Evolutionary conservation across 2,888 invertebrate species (phyloP).

Genomic region (Tenthredo livida): DNA sequence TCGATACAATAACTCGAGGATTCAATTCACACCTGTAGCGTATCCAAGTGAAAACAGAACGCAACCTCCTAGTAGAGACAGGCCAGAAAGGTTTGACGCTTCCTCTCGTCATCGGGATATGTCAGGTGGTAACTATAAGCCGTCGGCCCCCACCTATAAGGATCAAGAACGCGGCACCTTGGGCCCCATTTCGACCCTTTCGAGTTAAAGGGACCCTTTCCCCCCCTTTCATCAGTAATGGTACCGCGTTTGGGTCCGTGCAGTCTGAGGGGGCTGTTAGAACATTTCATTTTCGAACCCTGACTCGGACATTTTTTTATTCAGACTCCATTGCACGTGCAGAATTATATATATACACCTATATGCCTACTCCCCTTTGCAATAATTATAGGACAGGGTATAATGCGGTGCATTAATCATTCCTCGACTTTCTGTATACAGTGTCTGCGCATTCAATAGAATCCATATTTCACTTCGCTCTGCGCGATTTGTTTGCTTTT

Average conservation of each 20-base stretch:
- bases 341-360: not conserved
- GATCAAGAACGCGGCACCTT: constrained; percentile 44
- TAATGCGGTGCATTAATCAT: not conserved
- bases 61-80: constrained; percentile 9
- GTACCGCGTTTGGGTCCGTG: constrained; percentile 27
- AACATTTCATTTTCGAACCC: not conserved
- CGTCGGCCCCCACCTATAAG: constrained; percentile 46
- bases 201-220: constrained; percentile 51
- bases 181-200: constrained; percentile 39
- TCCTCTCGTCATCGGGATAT: constrained; percentile 38
- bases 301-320: not conserved
- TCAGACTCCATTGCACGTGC: not conserved
- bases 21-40: constrained; percentile 48
- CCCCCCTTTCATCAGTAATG: constrained; percentile 43
- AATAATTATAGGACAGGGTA: not conserved
- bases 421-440: not conserved
- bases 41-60: constrained; percentile 45
- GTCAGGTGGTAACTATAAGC: constrained; percentile 62
- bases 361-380: not conserved
- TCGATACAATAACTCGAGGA: constrained; percentile 41
- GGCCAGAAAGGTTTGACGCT: constrained; percentile 41
- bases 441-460: not conserved
- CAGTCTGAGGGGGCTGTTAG: constrained; percentile 35
- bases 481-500: not conserved
- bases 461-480: not conserved